Base-by-base conservation (phyloP, 2,113 vertebrate genomes). In the Phoenicopterus ruber region DNA sequence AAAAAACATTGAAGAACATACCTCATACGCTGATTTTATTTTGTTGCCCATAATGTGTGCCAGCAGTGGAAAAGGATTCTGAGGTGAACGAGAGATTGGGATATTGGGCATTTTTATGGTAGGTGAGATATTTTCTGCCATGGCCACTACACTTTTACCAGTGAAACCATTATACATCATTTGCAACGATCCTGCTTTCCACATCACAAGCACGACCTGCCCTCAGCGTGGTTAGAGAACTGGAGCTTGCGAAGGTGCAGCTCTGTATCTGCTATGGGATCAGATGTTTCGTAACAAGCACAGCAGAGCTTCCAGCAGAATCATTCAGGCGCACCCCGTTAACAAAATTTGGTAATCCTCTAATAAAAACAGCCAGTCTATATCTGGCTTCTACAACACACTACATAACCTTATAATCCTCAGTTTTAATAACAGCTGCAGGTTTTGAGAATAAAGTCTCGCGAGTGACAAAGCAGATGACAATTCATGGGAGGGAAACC, bases 381-480 rank as follows among this genome's bases (percentile, higher is more conserved):
- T 86, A 94, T 87, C 86, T 95, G 87, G 95, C 86, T 95, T 80
- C 94, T 66, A 46, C 79, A 93, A 96, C 7, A 1, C 36, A 96
- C 74, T 93, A 83, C 92, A 73, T 97, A 93, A 97, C 96, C 84
- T 97, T 77, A 86, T 97, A 97, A 97, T 97, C 94, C 94, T 92
- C 96, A 84, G 69, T 94, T 98, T 96, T 97, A 98, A 97, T 97
- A 96, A 97, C 89, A 96, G 77, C 88, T 85, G 54, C 82, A 82
- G 91, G 90, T 93, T 89, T 90, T n/a, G 50, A 78, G 93, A 93
- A 73, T 59, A 86, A 93, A 93, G 81, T 74, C 72, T 94, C 95
- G 81, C 46, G 54, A 96, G 83, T 90, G 89, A 96, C 80, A 96
- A 94, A 89, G 90, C 58, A 85, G 58, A 92, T 63, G 88, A 65